Evolutionary conservation across 2,113 vertebrate genomes (phyloP), one percentile per base, ranked within the genome.

Genomic region (Fukomys damarensis): DNA sequence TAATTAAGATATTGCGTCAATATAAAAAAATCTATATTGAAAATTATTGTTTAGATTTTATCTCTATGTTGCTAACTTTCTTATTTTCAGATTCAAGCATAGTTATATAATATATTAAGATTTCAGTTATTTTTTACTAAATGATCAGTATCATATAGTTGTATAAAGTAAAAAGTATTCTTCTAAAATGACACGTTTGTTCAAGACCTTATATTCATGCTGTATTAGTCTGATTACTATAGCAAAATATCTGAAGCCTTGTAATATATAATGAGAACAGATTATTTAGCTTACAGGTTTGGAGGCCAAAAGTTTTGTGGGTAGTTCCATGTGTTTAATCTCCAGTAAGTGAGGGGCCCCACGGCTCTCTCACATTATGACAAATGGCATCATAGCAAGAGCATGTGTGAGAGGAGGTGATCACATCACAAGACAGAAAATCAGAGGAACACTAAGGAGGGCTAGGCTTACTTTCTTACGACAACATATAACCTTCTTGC

Each of bases 101-200:
- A 72, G 4, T 68, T 86, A 20, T 54, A 90, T 19, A 22, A 81
- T 56, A 63, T 19, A 83, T 22, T 35, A 68, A 11, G 17, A 77
- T 81, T 91, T 93, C 7, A 95, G 17, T 79, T 87, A 79, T 30
- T 56, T 79, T 86, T 82, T 82, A 5, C 6, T 91, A 65, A 76
- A 49, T 93, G 22, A 76, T 41, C 38, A 52, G 17, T 80, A 1
- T 24, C 7, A 58, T 6, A 74, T 85, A 92, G n/a, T 65, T 59
- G 2, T 63, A 46, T 59, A 2, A 85, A 63, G 32, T 49, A 66
- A 59, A 63, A 84, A 7, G 24, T 56, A 54, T 56, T 77, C 10
- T 30, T 56, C 65, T 65, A 46, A 6, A 74, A 43, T 58, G 41
- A 43, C 7, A 9, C 22, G 12, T 41, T 32, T 19, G 13, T 49